Evolutionary conservation across 2,797 vertebrate species (phyloP).

Genomic region (Macropodus opercularis): DNA sequence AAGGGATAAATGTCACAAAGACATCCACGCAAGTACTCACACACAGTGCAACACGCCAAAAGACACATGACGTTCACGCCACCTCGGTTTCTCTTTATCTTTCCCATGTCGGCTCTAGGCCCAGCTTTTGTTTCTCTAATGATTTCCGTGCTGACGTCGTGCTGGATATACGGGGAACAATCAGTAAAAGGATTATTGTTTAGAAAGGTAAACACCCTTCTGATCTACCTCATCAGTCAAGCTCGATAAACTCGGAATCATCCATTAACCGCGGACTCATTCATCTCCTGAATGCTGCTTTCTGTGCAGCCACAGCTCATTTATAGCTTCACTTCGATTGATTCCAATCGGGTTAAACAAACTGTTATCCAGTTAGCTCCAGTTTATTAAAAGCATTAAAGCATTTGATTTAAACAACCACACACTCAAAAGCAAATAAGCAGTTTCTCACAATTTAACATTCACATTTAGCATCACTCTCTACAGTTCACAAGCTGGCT

Average conservation of each 20-base stretch:
- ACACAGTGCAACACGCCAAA: slow-evolving; percentile 11
- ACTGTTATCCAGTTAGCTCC: background rate
- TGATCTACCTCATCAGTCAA: slow-evolving; percentile 48
- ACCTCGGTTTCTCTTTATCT: slow-evolving; percentile 26
- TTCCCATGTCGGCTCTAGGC: background rate
- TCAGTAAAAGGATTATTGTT: slow-evolving; percentile 9
- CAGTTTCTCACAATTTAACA: background rate
- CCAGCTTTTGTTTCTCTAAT: slow-evolving; percentile 26
- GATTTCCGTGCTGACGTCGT: slow-evolving; percentile 14
- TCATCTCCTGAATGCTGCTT: slow-evolving; percentile 9
- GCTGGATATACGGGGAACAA: slow-evolving; percentile 7
- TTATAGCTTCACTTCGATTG: background rate
- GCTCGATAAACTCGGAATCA: slow-evolving; percentile 37
- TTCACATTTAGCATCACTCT: slow-evolving; percentile 17
- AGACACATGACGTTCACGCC: slow-evolving; percentile 14
- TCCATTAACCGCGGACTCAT: slow-evolving; percentile 31
- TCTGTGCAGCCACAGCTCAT: background rate
- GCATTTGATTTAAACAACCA: too few species aligned
- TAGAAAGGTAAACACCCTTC: slow-evolving; percentile 34
- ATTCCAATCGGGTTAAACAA: background rate
- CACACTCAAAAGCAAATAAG: background rate
- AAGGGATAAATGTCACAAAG: background rate
- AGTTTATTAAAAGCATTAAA: too few species aligned
- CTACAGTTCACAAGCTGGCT: background rate
- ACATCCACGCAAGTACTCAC: background rate